Base-by-base conservation (phyloP, 2,113 vertebrate species). In the Genyomyrus donnyi region DNA sequence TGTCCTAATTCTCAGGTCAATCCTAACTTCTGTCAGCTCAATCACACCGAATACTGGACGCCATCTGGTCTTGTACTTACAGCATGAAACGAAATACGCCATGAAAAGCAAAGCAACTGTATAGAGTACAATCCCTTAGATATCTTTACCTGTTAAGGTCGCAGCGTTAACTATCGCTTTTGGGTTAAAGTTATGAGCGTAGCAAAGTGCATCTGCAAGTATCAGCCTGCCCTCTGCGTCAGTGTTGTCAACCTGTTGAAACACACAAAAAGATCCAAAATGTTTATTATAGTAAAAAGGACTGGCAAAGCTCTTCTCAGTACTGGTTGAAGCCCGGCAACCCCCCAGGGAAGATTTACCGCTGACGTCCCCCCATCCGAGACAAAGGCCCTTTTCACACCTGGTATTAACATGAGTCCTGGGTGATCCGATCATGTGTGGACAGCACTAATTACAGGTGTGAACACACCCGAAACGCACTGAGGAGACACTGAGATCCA, bases 191-290 rank as follows among this genome's bases (percentile, higher is more conserved):
- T 13, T 95, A 91, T 99, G 98, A 7, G 97, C 98, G 0, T 99
- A 99, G 91, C 97, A 98, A 58, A 99, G 97, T 0, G 98, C 98
- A 24, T 99, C 98, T 0, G 98, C 98, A 31, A 99, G 94, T 88
- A 99, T 93, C 89, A 99, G 94, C 27, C 98, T 95, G 77, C 98
- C 98, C 91, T 99, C 98, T 0, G 98, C 98, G 89, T 99, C 98
- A 0, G 98, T 99, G 91, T 99, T 99, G 93, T 99, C 98, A 42
- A 99, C 95, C 98, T 99, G 93, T 84, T 56, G 92, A 90, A 91
- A 39, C 90, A 87, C 3, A 2, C 90, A 10, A 6, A 52, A 11
- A 58, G 27, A 58, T 31, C n/a, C 48, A 27, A n/a, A n/a, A n/a
- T n/a, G n/a, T 86, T 53, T 42, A 42, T 42, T 11, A 39, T 13